Percentiles rank a stretch among this genome's conserved stretches.
Conservation (phyloP, 1,140 invertebrate species). For the Portunus trituberculatus region DNA sequence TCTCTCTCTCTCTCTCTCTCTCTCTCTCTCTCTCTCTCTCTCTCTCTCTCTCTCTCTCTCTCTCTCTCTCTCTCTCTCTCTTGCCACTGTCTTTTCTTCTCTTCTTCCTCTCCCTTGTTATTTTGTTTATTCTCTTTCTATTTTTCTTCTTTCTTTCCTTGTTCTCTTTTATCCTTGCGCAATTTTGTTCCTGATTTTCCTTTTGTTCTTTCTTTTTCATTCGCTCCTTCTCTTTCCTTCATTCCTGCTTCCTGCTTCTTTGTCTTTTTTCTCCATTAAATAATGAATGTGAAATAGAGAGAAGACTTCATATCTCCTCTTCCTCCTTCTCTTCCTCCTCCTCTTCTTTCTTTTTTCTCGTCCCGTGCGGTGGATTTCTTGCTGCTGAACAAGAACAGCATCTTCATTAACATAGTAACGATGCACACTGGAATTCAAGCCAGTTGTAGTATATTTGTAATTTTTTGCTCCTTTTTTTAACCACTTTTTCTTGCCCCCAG, state of each 20-base stretch:
- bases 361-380: too few relatives aligned
- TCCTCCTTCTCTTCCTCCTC: too few relatives aligned
- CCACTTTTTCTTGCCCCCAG: background rate
- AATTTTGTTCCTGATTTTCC: too few relatives aligned
- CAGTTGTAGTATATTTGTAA: background rate
- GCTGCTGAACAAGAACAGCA: too few relatives aligned
- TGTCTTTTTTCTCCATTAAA: too few relatives aligned
- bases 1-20: background rate
- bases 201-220: too few relatives aligned
- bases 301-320: too few relatives aligned
- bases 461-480: background rate
- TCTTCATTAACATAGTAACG: constrained; percentile 23
- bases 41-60: background rate
- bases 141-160: background rate
- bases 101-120: background rate
- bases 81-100: background rate
- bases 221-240: too few relatives aligned
- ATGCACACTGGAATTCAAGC: background rate
- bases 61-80: background rate
- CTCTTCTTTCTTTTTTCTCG: too few relatives aligned
- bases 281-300: too few relatives aligned
- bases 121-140: background rate
- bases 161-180: too few relatives aligned
- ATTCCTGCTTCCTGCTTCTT: too few relatives aligned
- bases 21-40: background rate